Evolutionary conservation across 2,113 vertebrate genomes (phyloP).

Genomic region (Brachirus orientalis): DNA sequence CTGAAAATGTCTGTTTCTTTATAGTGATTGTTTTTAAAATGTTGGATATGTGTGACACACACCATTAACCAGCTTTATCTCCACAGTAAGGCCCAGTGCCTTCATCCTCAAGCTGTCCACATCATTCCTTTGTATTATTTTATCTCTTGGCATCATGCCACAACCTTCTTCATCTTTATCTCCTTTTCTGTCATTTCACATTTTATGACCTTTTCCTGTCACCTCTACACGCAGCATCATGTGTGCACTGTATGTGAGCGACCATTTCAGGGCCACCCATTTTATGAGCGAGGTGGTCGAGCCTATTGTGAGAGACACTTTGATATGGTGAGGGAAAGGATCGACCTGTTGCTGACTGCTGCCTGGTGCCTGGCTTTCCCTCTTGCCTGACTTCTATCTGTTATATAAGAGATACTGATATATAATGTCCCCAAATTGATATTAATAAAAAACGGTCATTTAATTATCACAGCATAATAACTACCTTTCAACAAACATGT

Average conservation of each 20-base stretch:
- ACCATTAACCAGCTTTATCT: slow-evolving; percentile 24
- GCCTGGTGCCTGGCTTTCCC: slow-evolving; percentile 4
- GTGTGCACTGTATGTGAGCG: slow-evolving; percentile 80
- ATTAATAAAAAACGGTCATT: neutral
- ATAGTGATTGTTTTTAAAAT: neutral
- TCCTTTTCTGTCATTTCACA: slow-evolving; percentile 6
- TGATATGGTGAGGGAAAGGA: slow-evolving; percentile 75
- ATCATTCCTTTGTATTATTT: slow-evolving; percentile 4
- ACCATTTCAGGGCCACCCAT: slow-evolving; percentile 79
- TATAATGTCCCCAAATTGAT: neutral
- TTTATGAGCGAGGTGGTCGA: slow-evolving; percentile 75
- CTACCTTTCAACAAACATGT: too few species aligned
- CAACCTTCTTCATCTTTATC: neutral
- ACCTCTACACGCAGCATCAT: slow-evolving; percentile 66
- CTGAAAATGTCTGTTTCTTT: neutral
- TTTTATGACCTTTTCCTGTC: slow-evolving; percentile 14
- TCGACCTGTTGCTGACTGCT: slow-evolving; percentile 22
- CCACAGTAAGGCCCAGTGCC: slow-evolving; percentile 10
- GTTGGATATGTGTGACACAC: slow-evolving; percentile 12
- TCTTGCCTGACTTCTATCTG: slow-evolving; percentile 22
- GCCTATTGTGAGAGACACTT: slow-evolving; percentile 81
- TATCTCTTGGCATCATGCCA: neutral
- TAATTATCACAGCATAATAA: neutral
- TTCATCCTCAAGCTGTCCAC: neutral
- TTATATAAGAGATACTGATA: slow-evolving; percentile 26